These are phyloP conservation scores for Hippasteria phrygiana DNA, from an alignment of 53 echinoderm and acorn worm species.

Conservation along the genomic window DNA sequence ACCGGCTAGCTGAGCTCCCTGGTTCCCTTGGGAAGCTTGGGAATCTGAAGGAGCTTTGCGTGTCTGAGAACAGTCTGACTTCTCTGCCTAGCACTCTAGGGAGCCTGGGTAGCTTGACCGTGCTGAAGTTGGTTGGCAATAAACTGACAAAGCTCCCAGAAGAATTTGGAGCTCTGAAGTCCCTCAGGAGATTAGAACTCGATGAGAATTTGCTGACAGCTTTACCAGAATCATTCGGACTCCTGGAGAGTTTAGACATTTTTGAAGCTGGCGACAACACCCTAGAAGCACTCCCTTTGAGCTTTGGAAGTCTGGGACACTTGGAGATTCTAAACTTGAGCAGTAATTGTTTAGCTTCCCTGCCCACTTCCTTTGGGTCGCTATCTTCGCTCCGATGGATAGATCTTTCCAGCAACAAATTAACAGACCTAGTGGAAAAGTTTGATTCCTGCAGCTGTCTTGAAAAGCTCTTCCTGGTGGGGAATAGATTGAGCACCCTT, in stretches of 20 bases:
- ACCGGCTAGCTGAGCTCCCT: conserved; percentile 72
- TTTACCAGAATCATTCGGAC: conserved; percentile 79
- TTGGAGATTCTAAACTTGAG: conserved; percentile 80
- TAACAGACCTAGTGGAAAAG: conserved; percentile 50
- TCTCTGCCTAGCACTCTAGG: conserved; percentile 64
- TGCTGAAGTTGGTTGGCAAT: conserved; percentile 83
- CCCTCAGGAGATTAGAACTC: conserved; percentile 69
- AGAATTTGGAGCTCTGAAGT: conserved; percentile 57
- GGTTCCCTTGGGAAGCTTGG: conserved; percentile 22
- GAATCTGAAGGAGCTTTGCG: conserved; percentile 58
- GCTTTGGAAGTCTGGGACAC: conserved; percentile 67
- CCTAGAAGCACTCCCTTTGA: conserved; percentile 67
- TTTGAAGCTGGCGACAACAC: conserved; percentile 82
- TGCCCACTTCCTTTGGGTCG: conserved; percentile 83
- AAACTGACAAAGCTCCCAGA: conserved; percentile 56
- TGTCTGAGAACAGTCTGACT: conserved; percentile 81
- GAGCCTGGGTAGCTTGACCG: conserved; percentile 47
- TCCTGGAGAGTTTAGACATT: conserved; percentile 69
- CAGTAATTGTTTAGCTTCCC: conserved; percentile 64
- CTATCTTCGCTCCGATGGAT: conserved; percentile 69
- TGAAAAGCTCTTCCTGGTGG: conserved; percentile 67
- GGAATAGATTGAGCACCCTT: conserved; percentile 69
- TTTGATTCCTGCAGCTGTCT: conserved; percentile 70
- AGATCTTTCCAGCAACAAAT: conserved; percentile 80
- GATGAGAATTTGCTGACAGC: conserved; percentile 77